Evolutionary conservation across 2,888 invertebrate genomes (phyloP).

Genomic region (Thumatha senex): DNA sequence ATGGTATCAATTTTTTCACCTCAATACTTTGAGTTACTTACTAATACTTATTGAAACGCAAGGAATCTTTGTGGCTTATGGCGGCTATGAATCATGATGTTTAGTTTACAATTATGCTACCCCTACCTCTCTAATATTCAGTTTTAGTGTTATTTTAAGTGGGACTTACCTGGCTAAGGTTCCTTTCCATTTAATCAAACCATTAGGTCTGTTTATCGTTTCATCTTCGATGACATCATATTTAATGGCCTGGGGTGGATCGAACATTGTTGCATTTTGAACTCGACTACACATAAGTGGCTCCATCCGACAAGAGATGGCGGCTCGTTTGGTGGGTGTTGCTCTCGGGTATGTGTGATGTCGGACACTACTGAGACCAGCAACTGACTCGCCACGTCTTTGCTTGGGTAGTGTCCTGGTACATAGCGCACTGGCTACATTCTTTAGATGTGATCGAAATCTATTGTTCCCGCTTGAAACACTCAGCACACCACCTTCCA

Average conservation of each 20-base stretch:
- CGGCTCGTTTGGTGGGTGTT: slow-evolving; percentile 64
- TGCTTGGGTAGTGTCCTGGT: slow-evolving; percentile 77
- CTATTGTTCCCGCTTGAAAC: slow-evolving; percentile 72
- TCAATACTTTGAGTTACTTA: too few species aligned
- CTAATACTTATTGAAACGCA: too few species aligned
- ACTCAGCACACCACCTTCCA: slow-evolving; percentile 82
- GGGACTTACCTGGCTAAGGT: slow-evolving; percentile 66
- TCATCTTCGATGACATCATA: slow-evolving; percentile 46
- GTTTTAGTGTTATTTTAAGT: too few species aligned
- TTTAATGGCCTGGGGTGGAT: slow-evolving; percentile 48
- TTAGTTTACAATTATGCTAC: too few species aligned
- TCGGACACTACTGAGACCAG: slow-evolving; percentile 51
- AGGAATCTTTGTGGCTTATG: too few species aligned
- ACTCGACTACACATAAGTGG: slow-evolving; percentile 55
- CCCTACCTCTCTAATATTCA: too few species aligned
- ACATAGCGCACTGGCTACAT: slow-evolving; percentile 75
- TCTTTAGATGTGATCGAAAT: slow-evolving; percentile 74
- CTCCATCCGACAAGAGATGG: slow-evolving; percentile 69
- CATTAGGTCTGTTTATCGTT: slow-evolving; percentile 48
- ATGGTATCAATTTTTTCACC: too few species aligned
- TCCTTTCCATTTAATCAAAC: slow-evolving; percentile 63
- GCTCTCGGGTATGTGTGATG: slow-evolving; percentile 76
- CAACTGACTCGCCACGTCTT: slow-evolving; percentile 61
- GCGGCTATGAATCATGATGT: too few species aligned
- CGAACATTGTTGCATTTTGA: slow-evolving; percentile 44